These are phyloP conservation scores for Lomographa bimaculata DNA, from an alignment of 2,888 invertebrate genomes.

Conservation along the genomic window DNA sequence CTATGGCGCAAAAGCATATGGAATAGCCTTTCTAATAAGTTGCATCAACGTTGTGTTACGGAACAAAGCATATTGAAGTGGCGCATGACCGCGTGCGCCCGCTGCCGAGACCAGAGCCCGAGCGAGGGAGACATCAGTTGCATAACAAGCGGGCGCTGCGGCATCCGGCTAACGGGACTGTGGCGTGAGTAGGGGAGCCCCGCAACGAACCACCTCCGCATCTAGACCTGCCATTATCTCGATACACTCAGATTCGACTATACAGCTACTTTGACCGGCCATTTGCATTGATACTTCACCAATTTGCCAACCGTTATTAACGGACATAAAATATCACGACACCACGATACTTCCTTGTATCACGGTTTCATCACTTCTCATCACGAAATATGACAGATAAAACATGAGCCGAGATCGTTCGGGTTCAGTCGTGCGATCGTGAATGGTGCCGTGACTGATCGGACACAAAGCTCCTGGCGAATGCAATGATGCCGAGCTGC, in stretches of 20 bases:
- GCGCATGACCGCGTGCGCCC: slow-evolving; percentile 36
- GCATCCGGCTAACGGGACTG: slow-evolving; percentile 74
- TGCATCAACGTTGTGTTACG: slow-evolving; percentile 38
- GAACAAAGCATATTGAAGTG: slow-evolving; percentile 38
- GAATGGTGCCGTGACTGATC: slow-evolving; percentile 68
- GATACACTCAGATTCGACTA: slow-evolving; percentile 39
- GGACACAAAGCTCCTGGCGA: slow-evolving; percentile 57
- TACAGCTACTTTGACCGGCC: slow-evolving; percentile 50
- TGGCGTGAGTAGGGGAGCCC: slow-evolving; percentile 48
- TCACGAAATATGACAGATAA: slow-evolving; percentile 56
- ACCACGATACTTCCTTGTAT: slow-evolving; percentile 41
- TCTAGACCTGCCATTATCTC: slow-evolving; percentile 47
- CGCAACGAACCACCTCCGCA: slow-evolving; percentile 41
- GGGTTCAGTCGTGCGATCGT: slow-evolving; percentile 55
- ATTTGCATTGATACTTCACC: slow-evolving; percentile 51
- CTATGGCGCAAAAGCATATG: slow-evolving; percentile 26
- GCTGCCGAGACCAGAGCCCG: slow-evolving; percentile 28
- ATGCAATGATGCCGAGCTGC: slow-evolving; percentile 45
- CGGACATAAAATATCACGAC: slow-evolving; percentile 47
- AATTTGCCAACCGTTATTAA: slow-evolving; percentile 45
- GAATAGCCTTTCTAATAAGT: slow-evolving; percentile 38
- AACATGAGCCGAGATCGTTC: slow-evolving; percentile 40
- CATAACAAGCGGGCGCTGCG: slow-evolving; percentile 72
- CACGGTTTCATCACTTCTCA: slow-evolving; percentile 54
- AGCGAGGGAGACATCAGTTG: slow-evolving; percentile 66